Base-by-base conservation (phyloP, 2,888 invertebrate genomes). In the Ypsolopha sequella region DNA sequence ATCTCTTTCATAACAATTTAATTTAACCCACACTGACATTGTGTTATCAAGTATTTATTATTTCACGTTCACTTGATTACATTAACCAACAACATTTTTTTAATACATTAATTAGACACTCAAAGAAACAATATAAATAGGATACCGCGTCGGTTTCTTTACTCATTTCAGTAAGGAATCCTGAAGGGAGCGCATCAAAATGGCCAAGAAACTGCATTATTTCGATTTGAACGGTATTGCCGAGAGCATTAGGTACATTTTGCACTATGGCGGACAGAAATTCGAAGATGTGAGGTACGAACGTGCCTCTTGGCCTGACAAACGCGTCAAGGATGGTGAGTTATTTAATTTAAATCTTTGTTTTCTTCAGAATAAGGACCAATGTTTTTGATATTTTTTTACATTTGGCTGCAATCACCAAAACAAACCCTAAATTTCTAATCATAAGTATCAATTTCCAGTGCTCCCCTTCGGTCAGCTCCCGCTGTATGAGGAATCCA, bases 261-360 rank as follows among this genome's bases (percentile, higher is more conserved):
- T 84, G 34, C 67, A 78, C 57, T 80, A 79, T 52, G 78, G 72
- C 1, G 76, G 74, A 11, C 72, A 79, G 38, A 73, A 78, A 57
- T 79, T 80, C 24, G 51, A 51, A 11, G 51, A 51, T 38, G 45
- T 51, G 1, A n/a, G 51, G 9, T 51, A 51, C 45, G 41, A 44
- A 7, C 14, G 10, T 10, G 44, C 44, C n/a, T n/a, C 38, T 8
- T 51, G 51, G 51, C 51, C 51, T 2, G 51, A 51, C 45, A 13
- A 51, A 39, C 13, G 14, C n/a, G 51, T 51, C n/a, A 51, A 51
- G 38, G 49, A 45, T 34, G n/a, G 38, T 47, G 6, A 41, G 48
- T 41, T 24, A 4, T 4, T 24, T 24, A 2, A 24, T 24, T 24
- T 24, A 3, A 24, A 24, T 24, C 24, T 24, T 4, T 24, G 4